A percentile compares a stretch with the other conserved stretches of the same genome.
Conservation (phyloP, 1,140 invertebrate species). For the Apolygus lucorum region DNA sequence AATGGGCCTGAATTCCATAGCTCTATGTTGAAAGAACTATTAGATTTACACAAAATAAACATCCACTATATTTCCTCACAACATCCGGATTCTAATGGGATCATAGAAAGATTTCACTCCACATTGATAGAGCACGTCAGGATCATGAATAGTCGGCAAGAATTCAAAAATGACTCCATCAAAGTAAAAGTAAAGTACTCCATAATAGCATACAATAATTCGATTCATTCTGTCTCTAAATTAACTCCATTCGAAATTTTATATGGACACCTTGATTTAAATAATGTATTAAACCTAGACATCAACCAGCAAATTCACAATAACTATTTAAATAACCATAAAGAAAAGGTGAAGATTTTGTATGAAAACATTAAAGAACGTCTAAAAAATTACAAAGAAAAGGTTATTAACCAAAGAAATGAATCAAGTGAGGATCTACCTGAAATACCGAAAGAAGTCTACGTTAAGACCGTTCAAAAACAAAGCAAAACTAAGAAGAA, state of each 20-base stretch:
- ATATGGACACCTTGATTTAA: background rate
- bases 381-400: background rate
- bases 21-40: background rate
- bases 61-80: background rate
- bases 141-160: background rate
- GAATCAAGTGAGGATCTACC: background rate
- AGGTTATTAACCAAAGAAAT: background rate
- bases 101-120: conserved; percentile 14
- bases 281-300: background rate
- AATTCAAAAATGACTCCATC: background rate
- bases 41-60: background rate
- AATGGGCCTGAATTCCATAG: background rate
- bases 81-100: conserved; percentile 13
- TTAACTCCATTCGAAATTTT: background rate
- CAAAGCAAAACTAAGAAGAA: background rate
- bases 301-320: background rate
- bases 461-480: background rate
- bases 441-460: background rate
- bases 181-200: background rate
- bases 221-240: background rate
- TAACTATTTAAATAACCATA: conserved; percentile 3
- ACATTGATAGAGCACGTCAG: background rate
- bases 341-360: background rate
- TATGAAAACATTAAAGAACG: background rate
- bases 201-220: conserved; percentile 6